phyloP scores from a whole-genome alignment of 1,140 invertebrate species.

The Conus betulinus region DNA sequence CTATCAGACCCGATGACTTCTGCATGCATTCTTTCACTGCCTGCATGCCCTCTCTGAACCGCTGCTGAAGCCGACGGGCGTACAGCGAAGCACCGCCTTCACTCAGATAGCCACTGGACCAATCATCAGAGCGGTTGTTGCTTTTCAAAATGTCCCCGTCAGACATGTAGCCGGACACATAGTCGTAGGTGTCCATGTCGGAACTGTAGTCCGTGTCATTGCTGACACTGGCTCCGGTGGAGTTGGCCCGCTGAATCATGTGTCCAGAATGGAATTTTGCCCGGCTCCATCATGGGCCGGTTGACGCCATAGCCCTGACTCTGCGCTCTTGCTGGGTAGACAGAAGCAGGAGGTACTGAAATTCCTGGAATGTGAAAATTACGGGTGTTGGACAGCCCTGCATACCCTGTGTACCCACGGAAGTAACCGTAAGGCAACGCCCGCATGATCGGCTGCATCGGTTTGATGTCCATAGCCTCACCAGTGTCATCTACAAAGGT shows the following conservation, averaged over 20 bases:
- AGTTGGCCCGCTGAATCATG: slow-evolving; percentile 64
- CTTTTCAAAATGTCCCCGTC: slow-evolving; percentile 83
- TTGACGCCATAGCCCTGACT: slow-evolving; percentile 67
- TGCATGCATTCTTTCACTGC: slow-evolving; percentile 76
- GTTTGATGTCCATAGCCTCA: slow-evolving; percentile 88
- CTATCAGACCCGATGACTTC: slow-evolving; percentile 74
- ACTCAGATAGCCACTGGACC: slow-evolving; percentile 86
- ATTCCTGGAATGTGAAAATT: slow-evolving; percentile 70
- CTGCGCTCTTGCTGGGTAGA: slow-evolving; percentile 65
- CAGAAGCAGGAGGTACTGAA: slow-evolving; percentile 60
- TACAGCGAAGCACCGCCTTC: slow-evolving; percentile 87
- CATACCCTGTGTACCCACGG: slow-evolving; percentile 62
- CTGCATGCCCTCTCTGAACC: slow-evolving; percentile 75
- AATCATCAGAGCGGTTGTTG: slow-evolving; percentile 72
- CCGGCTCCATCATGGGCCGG: slow-evolving; percentile 59
- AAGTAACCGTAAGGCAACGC: slow-evolving; percentile 69
- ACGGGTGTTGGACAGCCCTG: slow-evolving; percentile 55
- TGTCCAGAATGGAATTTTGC: slow-evolving; percentile 67
- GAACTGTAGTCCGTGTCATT: slow-evolving; percentile 71
- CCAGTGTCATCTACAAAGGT: slow-evolving; percentile 83
- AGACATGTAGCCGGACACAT: slow-evolving; percentile 83
- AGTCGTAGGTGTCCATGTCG: slow-evolving; percentile 71
- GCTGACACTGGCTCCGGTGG: slow-evolving; percentile 43
- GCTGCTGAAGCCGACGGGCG: slow-evolving; percentile 79
- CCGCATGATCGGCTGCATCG: slow-evolving; percentile 90